phyloP scores from a whole-genome alignment of 23 tunicate genomes.

The Trididemnum miniatum region DNA sequence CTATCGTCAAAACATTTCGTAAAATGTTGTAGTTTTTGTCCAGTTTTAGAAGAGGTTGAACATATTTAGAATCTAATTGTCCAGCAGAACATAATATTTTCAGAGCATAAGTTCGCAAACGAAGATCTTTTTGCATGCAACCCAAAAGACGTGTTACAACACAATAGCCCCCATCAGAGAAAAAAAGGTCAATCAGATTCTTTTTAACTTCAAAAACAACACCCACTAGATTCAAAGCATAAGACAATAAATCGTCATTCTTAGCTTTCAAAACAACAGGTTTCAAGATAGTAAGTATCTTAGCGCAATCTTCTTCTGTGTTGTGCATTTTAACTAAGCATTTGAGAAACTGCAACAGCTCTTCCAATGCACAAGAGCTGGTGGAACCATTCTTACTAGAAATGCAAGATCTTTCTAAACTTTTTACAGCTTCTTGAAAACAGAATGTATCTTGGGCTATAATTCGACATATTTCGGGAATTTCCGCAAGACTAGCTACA shows the following conservation, averaged over 20 bases:
- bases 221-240: not conserved
- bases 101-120: conserved; percentile 40
- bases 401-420: conserved; percentile 21
- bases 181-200: not conserved
- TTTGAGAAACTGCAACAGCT: conserved; percentile 23
- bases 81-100: conserved; percentile 64
- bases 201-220: not conserved
- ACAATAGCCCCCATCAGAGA: not conserved
- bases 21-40: conserved; percentile 56
- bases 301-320: not conserved
- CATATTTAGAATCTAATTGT: conserved; percentile 26
- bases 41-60: conserved; percentile 28
- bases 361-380: conserved; percentile 38
- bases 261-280: conserved; percentile 8
- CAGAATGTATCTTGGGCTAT: not conserved
- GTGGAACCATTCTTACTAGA: conserved; percentile 28
- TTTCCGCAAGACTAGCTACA: not conserved
- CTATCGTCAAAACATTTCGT: conserved; percentile 14
- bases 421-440: not conserved
- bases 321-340: not conserved
- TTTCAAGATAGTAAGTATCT: not conserved
- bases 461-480: conserved; percentile 1
- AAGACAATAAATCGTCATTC: conserved; percentile 7
- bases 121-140: conserved; percentile 7
- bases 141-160: not conserved